These are phyloP conservation scores for Patella pellucida DNA, from an alignment of 2,888 invertebrate species.

Conservation along the genomic window DNA sequence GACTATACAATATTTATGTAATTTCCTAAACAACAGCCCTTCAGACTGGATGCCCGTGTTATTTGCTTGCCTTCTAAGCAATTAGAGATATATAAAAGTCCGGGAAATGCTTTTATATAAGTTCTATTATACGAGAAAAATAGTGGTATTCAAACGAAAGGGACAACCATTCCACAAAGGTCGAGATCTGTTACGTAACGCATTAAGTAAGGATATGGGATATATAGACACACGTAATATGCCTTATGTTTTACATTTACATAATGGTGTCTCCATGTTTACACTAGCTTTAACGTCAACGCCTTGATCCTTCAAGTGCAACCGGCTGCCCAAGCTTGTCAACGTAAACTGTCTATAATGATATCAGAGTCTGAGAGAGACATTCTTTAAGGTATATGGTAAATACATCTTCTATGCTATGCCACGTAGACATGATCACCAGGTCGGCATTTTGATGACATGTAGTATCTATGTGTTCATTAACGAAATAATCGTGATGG, in stretches of 20 bases:
- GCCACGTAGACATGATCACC: no score
- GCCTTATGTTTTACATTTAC: conserved; percentile 12
- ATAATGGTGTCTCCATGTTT: conserved; percentile 5
- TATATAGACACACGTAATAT: conserved; percentile 12
- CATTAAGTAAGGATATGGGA: conserved; percentile 7
- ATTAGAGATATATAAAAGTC: no score
- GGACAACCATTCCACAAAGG: conserved; percentile 1
- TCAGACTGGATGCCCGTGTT: no score
- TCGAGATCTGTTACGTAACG: not conserved
- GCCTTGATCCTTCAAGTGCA: conserved; percentile 11
- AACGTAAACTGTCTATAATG: not conserved
- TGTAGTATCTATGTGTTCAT: no score
- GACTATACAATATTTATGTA: no score
- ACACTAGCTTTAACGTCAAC: conserved; percentile 2
- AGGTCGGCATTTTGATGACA: no score
- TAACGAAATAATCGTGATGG: no score
- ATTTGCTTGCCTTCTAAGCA: no score
- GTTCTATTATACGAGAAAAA: conserved; percentile 2
- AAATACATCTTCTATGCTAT: not conserved
- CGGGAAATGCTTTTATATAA: not conserved
- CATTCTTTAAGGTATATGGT: conserved; percentile 1
- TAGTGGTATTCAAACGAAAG: conserved; percentile 2
- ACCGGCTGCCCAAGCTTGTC: conserved; percentile 2
- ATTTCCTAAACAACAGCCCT: no score
- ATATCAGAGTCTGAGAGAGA: not conserved